These are phyloP conservation scores for Monomorium pharaonis DNA, from an alignment of 1,140 invertebrate species.

Conservation along the genomic window DNA sequence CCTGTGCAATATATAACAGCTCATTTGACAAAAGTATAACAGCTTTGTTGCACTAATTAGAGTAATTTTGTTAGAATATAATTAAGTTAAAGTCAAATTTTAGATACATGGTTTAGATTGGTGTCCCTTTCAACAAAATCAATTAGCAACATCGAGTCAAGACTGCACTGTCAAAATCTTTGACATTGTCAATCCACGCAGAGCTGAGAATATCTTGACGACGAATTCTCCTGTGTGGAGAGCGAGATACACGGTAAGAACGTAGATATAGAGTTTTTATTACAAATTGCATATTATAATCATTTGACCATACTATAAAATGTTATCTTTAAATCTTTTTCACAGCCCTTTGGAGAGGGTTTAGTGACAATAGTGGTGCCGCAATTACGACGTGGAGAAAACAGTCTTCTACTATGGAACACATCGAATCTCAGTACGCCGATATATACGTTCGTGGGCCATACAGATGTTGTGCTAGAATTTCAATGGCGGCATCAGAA, in stretches of 20 bases:
- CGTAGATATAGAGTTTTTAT: background rate
- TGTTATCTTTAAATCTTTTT: constrained; percentile 1
- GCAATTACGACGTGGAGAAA: constrained; percentile 91
- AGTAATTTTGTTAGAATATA: background rate
- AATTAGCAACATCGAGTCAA: constrained; percentile 96
- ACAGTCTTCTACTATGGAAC: constrained; percentile 93
- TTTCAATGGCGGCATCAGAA: constrained; percentile 95
- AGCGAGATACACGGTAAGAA: constrained; percentile 93
- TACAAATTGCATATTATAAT: too few relatives aligned
- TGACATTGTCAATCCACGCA: constrained; percentile 93
- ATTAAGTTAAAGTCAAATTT: constrained; percentile 55
- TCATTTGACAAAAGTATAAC: constrained; percentile 91
- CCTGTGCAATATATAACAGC: constrained; percentile 97
- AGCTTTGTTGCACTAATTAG: background rate
- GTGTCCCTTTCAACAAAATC: constrained; percentile 94
- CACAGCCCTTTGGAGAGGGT: constrained; percentile 95
- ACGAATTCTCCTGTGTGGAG: constrained; percentile 96
- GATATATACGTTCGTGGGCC: constrained; percentile 95
- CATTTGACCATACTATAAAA: too few relatives aligned
- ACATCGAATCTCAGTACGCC: constrained; percentile 89
- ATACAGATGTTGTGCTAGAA: constrained; percentile 96
- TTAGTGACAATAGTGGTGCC: constrained; percentile 95
- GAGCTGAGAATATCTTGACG: constrained; percentile 92
- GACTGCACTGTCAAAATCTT: constrained; percentile 98
- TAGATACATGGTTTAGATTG: constrained; percentile 97